Evolutionary conservation across 2,797 vertebrate genomes (phyloP).

Genomic region (Euthynnus affinis): DNA sequence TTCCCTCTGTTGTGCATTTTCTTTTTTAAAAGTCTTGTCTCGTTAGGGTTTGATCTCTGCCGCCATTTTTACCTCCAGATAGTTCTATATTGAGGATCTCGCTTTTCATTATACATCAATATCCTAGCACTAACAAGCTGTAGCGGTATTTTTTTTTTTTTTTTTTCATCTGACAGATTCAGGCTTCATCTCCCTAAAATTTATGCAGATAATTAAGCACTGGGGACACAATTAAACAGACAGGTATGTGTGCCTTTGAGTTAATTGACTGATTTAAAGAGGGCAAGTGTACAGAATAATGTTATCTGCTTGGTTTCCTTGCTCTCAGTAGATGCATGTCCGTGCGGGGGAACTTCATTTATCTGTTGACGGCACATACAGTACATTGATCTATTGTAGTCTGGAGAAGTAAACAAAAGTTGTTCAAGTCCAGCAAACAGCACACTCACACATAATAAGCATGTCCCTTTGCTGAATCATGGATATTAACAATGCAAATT

Average conservation of each 20-base stretch:
- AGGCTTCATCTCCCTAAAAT: conserved; percentile 70
- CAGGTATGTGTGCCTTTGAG: conserved; percentile 79
- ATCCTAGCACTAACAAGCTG: conserved; percentile 61
- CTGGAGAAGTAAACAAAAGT: conserved; percentile 44
- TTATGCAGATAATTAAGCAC: conserved; percentile 81
- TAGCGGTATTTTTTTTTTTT: conserved; percentile 23
- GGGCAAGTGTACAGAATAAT: conserved; percentile 69
- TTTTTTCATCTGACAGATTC: conserved; percentile 55
- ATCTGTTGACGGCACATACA: conserved; percentile 50
- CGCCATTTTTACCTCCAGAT: conserved; percentile 34
- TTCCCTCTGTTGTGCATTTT: not conserved
- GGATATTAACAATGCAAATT: conserved; percentile 50
- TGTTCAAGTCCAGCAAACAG: conserved; percentile 36
- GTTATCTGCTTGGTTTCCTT: conserved; percentile 72
- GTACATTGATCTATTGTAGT: conserved; percentile 36
- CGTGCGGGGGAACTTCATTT: conserved; percentile 56
- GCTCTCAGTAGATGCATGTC: conserved; percentile 33
- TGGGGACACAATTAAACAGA: conserved; percentile 79
- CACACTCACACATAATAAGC: conserved; percentile 8
- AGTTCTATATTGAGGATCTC: conserved; percentile 24
- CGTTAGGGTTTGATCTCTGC: conserved; percentile 27
- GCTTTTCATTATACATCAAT: conserved; percentile 63
- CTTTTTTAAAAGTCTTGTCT: not conserved
- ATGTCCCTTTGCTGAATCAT: conserved; percentile 34
- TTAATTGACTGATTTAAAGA: conserved; percentile 82